Conservation (phyloP, 2,888 invertebrate genomes). For the Tetragonisca angustula region DNA sequence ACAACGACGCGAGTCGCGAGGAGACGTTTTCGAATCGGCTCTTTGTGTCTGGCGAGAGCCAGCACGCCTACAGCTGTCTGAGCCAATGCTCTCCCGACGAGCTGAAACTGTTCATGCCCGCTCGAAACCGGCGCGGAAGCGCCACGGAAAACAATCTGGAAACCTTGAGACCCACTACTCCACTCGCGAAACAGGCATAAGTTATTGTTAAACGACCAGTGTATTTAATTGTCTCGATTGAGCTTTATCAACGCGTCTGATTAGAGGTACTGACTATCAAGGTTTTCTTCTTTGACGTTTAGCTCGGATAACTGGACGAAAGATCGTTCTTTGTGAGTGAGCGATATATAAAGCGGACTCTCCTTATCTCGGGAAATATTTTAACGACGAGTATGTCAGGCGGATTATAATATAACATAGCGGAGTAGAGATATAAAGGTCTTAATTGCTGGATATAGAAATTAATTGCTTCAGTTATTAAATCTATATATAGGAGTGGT, state of each 20-base stretch:
- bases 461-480: too few species aligned
- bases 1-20: slow-evolving; percentile 55
- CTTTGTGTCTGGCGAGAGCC: slow-evolving; percentile 72
- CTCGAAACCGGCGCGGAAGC: slow-evolving; percentile 46
- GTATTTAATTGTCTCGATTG: neutral
- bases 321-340: neutral
- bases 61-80: slow-evolving; percentile 71
- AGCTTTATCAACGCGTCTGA: neutral
- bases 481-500: too few species aligned
- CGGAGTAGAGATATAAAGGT: too few species aligned
- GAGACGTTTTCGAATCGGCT: slow-evolving; percentile 72
- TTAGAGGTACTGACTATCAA: neutral
- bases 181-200: neutral
- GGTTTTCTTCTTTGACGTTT: neutral
- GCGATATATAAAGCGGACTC: neutral
- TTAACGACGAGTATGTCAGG: too few species aligned
- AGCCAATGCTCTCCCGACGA: slow-evolving; percentile 56
- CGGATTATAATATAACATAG: too few species aligned
- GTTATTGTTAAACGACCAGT: neutral
- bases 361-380: too few species aligned
- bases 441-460: too few species aligned
- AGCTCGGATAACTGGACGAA: neutral
- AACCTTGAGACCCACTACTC: neutral
- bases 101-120: slow-evolving; percentile 49
- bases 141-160: slow-evolving; percentile 28